Evolutionary conservation across 2,888 invertebrate species (phyloP), one percentile per base, ranked within the genome.

Genomic region (Acanthacorydalis orientalis): DNA sequence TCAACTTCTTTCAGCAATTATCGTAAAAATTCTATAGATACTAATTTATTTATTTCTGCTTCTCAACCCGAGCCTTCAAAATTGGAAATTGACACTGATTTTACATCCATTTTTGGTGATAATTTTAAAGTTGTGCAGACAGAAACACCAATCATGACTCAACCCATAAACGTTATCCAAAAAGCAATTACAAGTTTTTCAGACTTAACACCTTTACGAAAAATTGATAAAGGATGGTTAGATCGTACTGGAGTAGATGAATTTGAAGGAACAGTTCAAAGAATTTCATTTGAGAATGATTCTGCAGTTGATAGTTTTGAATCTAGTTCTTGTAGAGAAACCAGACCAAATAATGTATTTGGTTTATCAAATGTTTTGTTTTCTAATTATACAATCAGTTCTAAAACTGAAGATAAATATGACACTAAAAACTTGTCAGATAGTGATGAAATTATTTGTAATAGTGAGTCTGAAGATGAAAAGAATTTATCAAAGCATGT

Each of bases 361-460:
- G 47, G 47, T 16, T 31, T 47, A 35, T 35, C 47, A 15, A 47
- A 47, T 16, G 16, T 47, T 31, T 9, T 38, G 1, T 11, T 34
- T 38, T 2, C 23, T 31, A 23, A 14, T 12, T n/a, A n/a, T 9
- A 11, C 6, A 12, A 23, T 23, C 23, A 38, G 16, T 37, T 39
- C 38, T 39, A 39, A 16, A 37, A 46, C 14, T 38, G 38, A 46
- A 35, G 35, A 45, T 34, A 45, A 45, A 14, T 45, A 37, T 37
- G 23, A 37, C 8, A 16, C 16, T 16, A 31, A 43, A 23, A 42
- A 14, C 15, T 15, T 60, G 53, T 67, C 67, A 52, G 78, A 82
- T 55, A 77, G 76, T 57, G 82, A 85, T 55, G 86, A 86, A 60
- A 68, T 77, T 50, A 69, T 80, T 46, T 74, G 64, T 11, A 79